A percentile compares a stretch with the other conserved stretches of the same genome.
These are phyloP conservation scores for Pentamera pediparva DNA, from an alignment of 53 echinoderm and acorn worm genomes.

Conservation along the genomic window DNA sequence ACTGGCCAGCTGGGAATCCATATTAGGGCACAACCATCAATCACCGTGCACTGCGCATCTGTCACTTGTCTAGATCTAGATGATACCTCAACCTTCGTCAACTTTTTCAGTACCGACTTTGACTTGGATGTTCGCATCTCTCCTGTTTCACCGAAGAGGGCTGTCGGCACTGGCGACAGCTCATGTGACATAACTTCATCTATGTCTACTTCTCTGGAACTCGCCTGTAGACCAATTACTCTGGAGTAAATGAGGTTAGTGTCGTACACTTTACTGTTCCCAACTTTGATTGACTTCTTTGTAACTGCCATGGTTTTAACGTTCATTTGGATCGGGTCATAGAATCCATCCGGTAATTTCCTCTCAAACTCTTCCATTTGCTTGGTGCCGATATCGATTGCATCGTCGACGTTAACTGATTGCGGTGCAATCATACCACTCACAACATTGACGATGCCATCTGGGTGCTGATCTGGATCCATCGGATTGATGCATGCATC, in stretches of 20 bases:
- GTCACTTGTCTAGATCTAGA: slow-evolving; percentile 16
- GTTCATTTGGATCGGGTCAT: slow-evolving; percentile 14
- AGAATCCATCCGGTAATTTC: slow-evolving; percentile 23
- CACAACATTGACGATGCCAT: slow-evolving; percentile 39
- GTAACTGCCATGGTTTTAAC: slow-evolving; percentile 38
- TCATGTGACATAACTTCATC: slow-evolving; percentile 22
- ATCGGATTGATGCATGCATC: slow-evolving; percentile 30
- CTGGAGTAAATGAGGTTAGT: slow-evolving; percentile 40
- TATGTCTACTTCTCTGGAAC: slow-evolving; percentile 25
- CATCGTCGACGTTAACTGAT: slow-evolving; percentile 46
- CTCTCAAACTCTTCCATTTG: slow-evolving; percentile 42
- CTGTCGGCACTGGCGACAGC: slow-evolving; percentile 43
- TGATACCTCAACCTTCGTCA: slow-evolving; percentile 38
- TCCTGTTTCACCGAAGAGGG: slow-evolving; percentile 30
- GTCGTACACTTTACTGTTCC: slow-evolving; percentile 41
- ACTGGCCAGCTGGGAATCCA: slow-evolving; percentile 39
- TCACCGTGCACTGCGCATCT: slow-evolving; percentile 26
- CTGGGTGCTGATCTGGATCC: slow-evolving; percentile 23
- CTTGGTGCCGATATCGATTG: slow-evolving; percentile 23
- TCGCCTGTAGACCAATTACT: slow-evolving; percentile 30
- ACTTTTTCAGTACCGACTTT: slow-evolving; percentile 32
- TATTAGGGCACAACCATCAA: slow-evolving; percentile 44
- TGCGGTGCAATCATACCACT: slow-evolving; percentile 29
- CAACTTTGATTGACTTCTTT: slow-evolving; percentile 34
- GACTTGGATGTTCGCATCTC: slow-evolving; percentile 34